Percentiles rank a stretch among this genome's conserved stretches.
Evolutionary conservation across 2,888 invertebrate genomes (phyloP).

Genomic region (Cephus nigrinus): DNA sequence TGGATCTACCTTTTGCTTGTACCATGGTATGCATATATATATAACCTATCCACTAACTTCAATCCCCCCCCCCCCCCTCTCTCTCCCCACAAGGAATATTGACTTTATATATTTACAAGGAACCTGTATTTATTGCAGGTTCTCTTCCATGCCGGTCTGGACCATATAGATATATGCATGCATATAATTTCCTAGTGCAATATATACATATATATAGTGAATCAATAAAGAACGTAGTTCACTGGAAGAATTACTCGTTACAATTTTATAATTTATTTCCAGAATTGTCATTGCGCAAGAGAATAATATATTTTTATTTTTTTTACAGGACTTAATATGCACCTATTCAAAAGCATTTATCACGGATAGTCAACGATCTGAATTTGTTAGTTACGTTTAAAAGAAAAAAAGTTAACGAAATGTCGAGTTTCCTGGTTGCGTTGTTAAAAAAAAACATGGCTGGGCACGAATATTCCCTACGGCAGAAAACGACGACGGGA

Average conservation of each 20-base stretch:
- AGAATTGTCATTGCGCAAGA: neutral
- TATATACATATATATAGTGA: neutral
- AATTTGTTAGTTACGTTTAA: neutral
- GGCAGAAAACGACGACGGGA: neutral
- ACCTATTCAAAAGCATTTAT: neutral
- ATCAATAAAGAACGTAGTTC: neutral
- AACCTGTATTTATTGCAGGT: conserved; percentile 34
- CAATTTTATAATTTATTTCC: neutral
- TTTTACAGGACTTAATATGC: neutral
- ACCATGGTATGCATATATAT: neutral
- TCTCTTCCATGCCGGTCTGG: neutral
- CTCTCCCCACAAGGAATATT: neutral
- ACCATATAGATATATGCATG: neutral
- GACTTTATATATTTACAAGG: conserved; percentile 4
- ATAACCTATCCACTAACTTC: too few species aligned
- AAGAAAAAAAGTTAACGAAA: neutral
- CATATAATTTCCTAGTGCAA: neutral
- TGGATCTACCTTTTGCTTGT: conserved; percentile 19
- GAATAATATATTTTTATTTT: neutral
- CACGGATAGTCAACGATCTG: neutral
- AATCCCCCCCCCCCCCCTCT: neutral
- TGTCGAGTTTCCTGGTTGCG: neutral
- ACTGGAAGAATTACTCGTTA: neutral
- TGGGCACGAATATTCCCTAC: neutral
- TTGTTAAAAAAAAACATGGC: neutral